Percentiles rank a stretch among this genome's conserved stretches.
These are phyloP conservation scores for Megalops cyprinoides DNA, from an alignment of 2,797 vertebrate genomes.

Conservation along the genomic window DNA sequence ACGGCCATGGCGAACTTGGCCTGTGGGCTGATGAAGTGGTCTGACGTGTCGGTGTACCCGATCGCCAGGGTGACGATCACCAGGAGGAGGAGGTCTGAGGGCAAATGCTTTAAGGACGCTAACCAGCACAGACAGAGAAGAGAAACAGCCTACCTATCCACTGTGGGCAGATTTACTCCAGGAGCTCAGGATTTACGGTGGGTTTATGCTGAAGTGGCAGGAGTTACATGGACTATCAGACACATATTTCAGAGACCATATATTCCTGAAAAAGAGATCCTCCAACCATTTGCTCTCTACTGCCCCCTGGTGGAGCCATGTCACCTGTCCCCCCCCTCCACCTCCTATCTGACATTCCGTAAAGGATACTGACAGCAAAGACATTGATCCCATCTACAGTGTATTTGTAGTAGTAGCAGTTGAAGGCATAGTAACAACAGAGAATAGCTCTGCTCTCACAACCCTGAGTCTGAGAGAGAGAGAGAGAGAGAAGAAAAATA, in stretches of 20 bases:
- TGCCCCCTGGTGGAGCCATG: too few relatives aligned
- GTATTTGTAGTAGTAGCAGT: conserved; percentile 88
- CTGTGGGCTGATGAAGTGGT: conserved; percentile 71
- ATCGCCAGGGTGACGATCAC: conserved; percentile 81
- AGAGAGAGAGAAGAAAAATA: not conserved
- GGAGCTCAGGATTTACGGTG: too few relatives aligned
- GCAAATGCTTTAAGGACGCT: conserved; percentile 47
- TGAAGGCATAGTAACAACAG: conserved; percentile 78
- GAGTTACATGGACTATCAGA: too few relatives aligned
- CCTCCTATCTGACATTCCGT: too few relatives aligned
- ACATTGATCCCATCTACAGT: conserved; percentile 81
- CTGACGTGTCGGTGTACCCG: conserved; percentile 80
- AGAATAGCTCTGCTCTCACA: conserved; percentile 68
- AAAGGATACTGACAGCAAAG: conserved; percentile 85
- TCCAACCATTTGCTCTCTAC: too few relatives aligned
- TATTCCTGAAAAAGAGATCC: too few relatives aligned
- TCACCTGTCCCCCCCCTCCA: too few relatives aligned
- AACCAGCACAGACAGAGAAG: not conserved
- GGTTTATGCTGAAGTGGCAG: too few relatives aligned
- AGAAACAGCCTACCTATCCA: too few relatives aligned
- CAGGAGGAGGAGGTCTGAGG: conserved; percentile 80
- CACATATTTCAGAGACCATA: too few relatives aligned
- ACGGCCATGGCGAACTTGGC: conserved; percentile 82
- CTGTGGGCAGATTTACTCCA: too few relatives aligned
- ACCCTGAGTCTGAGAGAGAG: conserved; percentile 56